A percentile compares a stretch with the other conserved stretches of the same genome.
These are phyloP conservation scores for Aphelinus certus DNA, from an alignment of 1,140 invertebrate species.

Conservation along the genomic window DNA sequence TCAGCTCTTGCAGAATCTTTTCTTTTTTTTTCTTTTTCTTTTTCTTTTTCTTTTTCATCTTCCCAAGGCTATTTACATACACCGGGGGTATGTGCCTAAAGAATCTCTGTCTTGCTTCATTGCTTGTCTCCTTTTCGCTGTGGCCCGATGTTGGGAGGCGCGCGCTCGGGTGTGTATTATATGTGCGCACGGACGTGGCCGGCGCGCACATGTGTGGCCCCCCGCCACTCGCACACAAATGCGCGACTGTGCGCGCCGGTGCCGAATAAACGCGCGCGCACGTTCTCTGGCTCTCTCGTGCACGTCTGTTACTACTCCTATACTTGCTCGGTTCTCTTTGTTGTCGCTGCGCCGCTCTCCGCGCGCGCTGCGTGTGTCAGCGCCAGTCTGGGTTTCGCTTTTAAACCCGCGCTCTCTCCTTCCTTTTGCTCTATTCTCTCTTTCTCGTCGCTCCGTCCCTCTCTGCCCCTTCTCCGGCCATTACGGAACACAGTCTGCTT, in stretches of 20 bases:
- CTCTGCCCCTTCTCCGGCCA: background rate
- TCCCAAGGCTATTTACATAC: too few species aligned
- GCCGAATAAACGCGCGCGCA: slow-evolving; percentile 39
- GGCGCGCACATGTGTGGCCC: too few species aligned
- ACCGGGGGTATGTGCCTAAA: background rate
- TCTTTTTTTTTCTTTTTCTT: background rate
- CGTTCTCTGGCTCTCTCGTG: background rate
- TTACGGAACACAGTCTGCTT: too few species aligned
- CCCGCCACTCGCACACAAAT: too few species aligned
- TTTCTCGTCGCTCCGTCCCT: slow-evolving; percentile 11
- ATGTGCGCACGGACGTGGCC: too few species aligned
- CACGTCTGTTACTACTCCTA: slow-evolving; percentile 28
- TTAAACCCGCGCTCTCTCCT: slow-evolving; percentile 28
- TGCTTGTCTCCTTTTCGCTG: background rate
- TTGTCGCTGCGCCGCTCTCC: slow-evolving; percentile 45
- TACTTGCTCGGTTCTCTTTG: slow-evolving; percentile 41
- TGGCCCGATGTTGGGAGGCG: too few species aligned
- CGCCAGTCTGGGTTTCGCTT: slow-evolving; percentile 27
- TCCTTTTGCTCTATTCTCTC: slow-evolving; percentile 20
- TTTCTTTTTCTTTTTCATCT: too few species aligned
- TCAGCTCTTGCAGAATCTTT: background rate
- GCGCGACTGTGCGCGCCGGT: background rate
- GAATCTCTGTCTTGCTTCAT: slow-evolving; percentile 4
- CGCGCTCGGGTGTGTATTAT: too few species aligned
- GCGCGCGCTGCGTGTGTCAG: slow-evolving; percentile 44